Base-by-base conservation (phyloP, 2,888 invertebrate genomes). In the Dastarcus helophoroides region DNA sequence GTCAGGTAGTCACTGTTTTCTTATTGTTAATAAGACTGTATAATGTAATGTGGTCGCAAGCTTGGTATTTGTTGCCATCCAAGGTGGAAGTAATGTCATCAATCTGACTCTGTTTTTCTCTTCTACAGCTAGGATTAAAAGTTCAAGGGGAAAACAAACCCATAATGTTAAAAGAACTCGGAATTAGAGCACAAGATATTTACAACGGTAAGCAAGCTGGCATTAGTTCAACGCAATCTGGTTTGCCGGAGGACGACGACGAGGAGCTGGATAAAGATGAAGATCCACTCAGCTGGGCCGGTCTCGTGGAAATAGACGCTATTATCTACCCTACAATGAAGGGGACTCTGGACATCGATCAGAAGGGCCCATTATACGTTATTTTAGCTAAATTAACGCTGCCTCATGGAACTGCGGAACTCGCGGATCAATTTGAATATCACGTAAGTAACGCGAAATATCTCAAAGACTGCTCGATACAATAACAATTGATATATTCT, bases 251-350 rank as follows among this genome's bases (percentile, higher is more conserved):
- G 10, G 51, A 57, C 15, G 60, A 63, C 15, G 57, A 59, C 8
- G 56, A 62, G 14, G 59, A 64, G 14, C n/a, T n/a, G n/a, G n/a
- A n/a, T n/a, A n/a, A n/a, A n/a, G 63, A 61, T 35, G 62, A 64
- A 29, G 65, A 68, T 31, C 64, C 66, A 27, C 54, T 70, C 35
- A 65, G 63, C 43, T 70, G 69, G 68, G 57, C 59, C 40, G 73
- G 72, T 7, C 54, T 64, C 23, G 58, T 72, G 29, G 66, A 73
- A 54, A 36, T 76, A 31, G 71, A 75, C 47, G 60, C 68, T 3
- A 46, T 72, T 3, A 52, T 67, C 17, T 73, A 71, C 58, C 70
- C 72, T 2, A 70, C 72, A 4, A 64, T 76, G 30, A 62, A 62
- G 29, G 71, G 68, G 15, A 61, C 63, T 17, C 50, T 70, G 10